These are phyloP conservation scores for Leptinotarsa texana DNA, from an alignment of 1,140 invertebrate genomes.

Conservation along the genomic window DNA sequence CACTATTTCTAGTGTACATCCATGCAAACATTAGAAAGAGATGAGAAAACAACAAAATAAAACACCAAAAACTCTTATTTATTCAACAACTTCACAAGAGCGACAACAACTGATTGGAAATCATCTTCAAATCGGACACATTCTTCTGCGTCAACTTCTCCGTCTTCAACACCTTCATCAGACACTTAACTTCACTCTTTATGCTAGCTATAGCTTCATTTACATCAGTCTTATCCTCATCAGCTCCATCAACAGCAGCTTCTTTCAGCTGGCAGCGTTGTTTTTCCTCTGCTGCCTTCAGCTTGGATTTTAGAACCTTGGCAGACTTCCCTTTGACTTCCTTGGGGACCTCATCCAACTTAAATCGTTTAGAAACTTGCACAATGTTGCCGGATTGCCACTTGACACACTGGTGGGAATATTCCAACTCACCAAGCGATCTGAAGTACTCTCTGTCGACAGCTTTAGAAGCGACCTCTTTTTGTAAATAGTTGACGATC, in stretches of 20 bases:
- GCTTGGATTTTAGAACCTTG: not conserved
- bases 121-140: slow-evolving; percentile 21
- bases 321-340: not conserved
- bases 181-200: slow-evolving; percentile 26
- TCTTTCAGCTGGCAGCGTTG: not conserved
- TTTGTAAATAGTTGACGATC: slow-evolving; percentile 11
- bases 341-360: slow-evolving; percentile 4
- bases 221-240: not conserved
- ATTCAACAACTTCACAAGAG: slow-evolving; percentile 14
- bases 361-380: not conserved
- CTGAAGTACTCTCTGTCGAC: slow-evolving; percentile 14
- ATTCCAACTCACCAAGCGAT: not conserved
- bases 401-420: slow-evolving; percentile 9
- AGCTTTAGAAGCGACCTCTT: not conserved
- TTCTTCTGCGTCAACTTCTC: slow-evolving; percentile 29
- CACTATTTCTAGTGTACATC: too few relatives aligned
- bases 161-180: slow-evolving; percentile 21
- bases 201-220: slow-evolving; percentile 15
- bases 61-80: not conserved
- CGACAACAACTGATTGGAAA: slow-evolving; percentile 25
- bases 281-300: not conserved
- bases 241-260: not conserved
- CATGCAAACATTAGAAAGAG: too few relatives aligned
- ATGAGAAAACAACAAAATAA: too few relatives aligned
- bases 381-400: not conserved